Conservation (phyloP, 2,113 vertebrate species). For the Brachyhypopomus occidentalis region DNA sequence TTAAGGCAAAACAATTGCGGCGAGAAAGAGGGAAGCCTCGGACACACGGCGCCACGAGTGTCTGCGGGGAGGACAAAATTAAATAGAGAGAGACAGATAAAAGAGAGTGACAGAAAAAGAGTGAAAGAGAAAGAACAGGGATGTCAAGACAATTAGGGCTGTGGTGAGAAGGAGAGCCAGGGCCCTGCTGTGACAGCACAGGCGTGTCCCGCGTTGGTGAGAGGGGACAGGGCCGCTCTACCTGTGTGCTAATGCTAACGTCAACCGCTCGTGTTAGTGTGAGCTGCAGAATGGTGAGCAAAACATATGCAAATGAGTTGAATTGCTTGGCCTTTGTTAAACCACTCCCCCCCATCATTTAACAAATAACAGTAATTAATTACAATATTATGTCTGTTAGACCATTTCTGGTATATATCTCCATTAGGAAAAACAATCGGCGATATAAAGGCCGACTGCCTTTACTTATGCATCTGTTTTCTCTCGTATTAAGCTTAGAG, state of each 20-base stretch:
- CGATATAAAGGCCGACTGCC: too few relatives aligned
- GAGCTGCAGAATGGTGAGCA: too few relatives aligned
- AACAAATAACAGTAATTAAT: too few relatives aligned
- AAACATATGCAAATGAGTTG: too few relatives aligned
- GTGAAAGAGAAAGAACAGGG: too few relatives aligned
- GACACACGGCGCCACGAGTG: not conserved
- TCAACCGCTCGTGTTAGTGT: too few relatives aligned
- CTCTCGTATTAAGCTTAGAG: not conserved
- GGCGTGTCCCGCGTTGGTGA: not conserved
- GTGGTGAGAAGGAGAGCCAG: not conserved
- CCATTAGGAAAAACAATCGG: too few relatives aligned
- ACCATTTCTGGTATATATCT: too few relatives aligned
- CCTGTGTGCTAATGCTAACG: constrained; percentile 2
- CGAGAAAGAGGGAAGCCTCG: not conserved
- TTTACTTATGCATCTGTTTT: too few relatives aligned
- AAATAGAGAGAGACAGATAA: not conserved
- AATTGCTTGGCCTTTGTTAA: too few relatives aligned
- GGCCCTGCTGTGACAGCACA: constrained; percentile 1
- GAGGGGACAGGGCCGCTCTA: constrained; percentile 18
- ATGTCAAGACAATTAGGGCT: not conserved
- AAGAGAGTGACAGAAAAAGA: not conserved
- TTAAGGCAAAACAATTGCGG: constrained; percentile 26
- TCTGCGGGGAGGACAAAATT: not conserved
- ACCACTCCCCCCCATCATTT: too few relatives aligned
- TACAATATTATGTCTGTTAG: too few relatives aligned